Evolutionary conservation across 2,113 vertebrate species (phyloP).

Genomic region (Panurus biarmicus): DNA sequence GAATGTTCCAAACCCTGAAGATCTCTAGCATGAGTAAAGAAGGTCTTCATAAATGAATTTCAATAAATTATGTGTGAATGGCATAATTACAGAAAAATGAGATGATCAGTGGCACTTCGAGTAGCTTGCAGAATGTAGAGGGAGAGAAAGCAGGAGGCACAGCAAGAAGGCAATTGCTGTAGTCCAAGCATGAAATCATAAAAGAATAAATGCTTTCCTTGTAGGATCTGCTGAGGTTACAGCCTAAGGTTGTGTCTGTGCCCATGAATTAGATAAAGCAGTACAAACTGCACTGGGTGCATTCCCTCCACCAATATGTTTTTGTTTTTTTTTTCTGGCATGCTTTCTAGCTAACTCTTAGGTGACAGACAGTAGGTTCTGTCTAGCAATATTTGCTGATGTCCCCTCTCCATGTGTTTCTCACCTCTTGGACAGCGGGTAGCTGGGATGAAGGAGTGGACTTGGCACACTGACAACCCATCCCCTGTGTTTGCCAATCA

Average conservation of each 20-base stretch:
- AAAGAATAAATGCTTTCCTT: not conserved
- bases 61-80: not conserved
- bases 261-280: not conserved
- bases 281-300: not conserved
- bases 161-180: not conserved
- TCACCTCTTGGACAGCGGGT: not conserved
- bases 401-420: not conserved
- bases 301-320: not conserved
- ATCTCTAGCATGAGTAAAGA: not conserved
- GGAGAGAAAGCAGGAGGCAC: not conserved
- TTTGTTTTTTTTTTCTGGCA: not conserved
- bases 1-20: not conserved
- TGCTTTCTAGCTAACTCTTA: not conserved
- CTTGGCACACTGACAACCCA: not conserved
- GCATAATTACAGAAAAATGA: not conserved
- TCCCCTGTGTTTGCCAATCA: not conserved
- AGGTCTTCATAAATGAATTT: not conserved
- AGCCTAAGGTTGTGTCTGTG: not conserved
- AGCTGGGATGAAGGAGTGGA: not conserved
- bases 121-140: not conserved
- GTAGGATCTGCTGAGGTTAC: not conserved
- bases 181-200: not conserved
- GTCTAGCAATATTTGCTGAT: not conserved
- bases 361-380: not conserved
- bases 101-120: not conserved